Base-by-base conservation (phyloP, 2,797 vertebrate genomes). In the Leptodactylus fallax region DNA sequence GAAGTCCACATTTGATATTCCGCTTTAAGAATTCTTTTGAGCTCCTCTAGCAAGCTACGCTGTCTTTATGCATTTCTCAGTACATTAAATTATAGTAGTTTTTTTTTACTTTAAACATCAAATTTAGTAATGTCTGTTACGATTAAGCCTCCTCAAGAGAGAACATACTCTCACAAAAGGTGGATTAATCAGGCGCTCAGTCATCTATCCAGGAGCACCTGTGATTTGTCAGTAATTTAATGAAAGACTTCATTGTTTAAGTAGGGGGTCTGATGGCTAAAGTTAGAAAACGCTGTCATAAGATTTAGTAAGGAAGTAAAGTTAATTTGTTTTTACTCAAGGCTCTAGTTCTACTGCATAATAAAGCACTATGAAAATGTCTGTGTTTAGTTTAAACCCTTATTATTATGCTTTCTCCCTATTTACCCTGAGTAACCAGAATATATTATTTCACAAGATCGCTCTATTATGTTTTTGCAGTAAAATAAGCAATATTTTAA, bases 41-140 rank as follows among this genome's bases (percentile, higher is more conserved):
- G 61, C 23, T 83, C 36, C 36, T 55, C 17, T 55, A 49, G 55
- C 21, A 76, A 76, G 16, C 21, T n/a, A 76, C n/a, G 61, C 60
- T 25, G 71, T 85, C 56, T 51, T 72, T 76, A 60, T 85, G 55
- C 69, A 49, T 60, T 85, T 85, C 36, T 76, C 25, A 85, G 83
- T 61, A 77, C 83, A 85, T 77, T 76, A 85, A 85, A 85, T 85
- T 85, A 85, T 85, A 76, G 71, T 76, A 61, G 55, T 85, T 85
- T 67, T 36, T 36, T 71, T 74, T 85, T 76, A 85, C 58, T 21
- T 56, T 74, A 49, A 12, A 60, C 56, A 85, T 85, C 56, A 85
- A 60, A 85, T 85, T 76, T 85, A 63, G 55, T 58, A 76, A 58
- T 61, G 56, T 85, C 71, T 85, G n/a, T 49, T 45, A 85, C 55